Evolutionary conservation across 2,888 invertebrate genomes (phyloP), one percentile per base, ranked within the genome.

Genomic region (Drosophila basisetae): DNA sequence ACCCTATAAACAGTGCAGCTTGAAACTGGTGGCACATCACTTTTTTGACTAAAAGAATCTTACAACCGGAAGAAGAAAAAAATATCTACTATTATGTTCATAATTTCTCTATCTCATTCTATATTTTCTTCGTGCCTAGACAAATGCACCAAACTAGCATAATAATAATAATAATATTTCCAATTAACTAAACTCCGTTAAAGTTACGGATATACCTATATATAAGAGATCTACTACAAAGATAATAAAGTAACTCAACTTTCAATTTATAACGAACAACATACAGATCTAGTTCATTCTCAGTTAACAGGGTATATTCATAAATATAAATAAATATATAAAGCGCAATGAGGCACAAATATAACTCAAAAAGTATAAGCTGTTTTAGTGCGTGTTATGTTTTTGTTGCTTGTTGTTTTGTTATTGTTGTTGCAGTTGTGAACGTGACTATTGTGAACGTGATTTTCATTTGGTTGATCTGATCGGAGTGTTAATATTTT

Each of bases 371-470:
- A 68, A 76, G 70, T 71, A 58, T 71, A 67, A 72, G 68, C 65
- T 67, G 65, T 71, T 64, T 74, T 74, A 52, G 7, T 62, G 52
- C 31, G n/a, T 54, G 39, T 35, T 28, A 13, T 35, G 18, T 49
- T 28, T 35, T 22, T 50, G 50, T 16, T n/a, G 9, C 22, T 47
- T 25, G 22, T 47, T 28, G 31, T 25, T 37, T 37, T 16, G 6
- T 37, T 37, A 18, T n/a, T n/a, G 49, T 33, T 35, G 18, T 33
- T 59, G 47, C 18, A 59, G 25, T 59, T 52, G 31, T 59, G 76
- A 87, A 87, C 87, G 87, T 90, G 90, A 83, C 89, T 73, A 66
- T 60, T 67, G 73, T 53, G 74, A 84, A 78, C 82, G 74, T 77
- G 76, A 74, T 77, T 80, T 76, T 76, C 62, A 52, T 73, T 68